Percentiles rank a stretch among this genome's conserved stretches.
These are phyloP conservation scores for Desmophyllum pertusum DNA, from an alignment of 92 coral and sea anemone genomes.

Conservation along the genomic window DNA sequence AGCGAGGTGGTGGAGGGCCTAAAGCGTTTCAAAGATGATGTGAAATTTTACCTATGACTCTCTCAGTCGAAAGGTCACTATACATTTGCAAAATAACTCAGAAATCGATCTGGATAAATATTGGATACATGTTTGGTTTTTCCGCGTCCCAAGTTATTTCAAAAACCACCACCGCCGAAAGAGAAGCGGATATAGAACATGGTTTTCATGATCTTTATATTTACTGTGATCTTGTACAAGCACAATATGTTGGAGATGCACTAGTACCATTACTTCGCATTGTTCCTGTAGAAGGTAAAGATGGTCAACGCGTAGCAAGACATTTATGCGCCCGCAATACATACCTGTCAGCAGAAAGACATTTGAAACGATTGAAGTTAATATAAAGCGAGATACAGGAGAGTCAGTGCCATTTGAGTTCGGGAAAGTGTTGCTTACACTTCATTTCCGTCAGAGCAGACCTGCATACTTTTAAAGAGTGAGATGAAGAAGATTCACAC, in stretches of 20 bases:
- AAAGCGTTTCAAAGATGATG: constrained; percentile 5
- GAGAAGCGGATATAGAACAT: constrained; percentile 37
- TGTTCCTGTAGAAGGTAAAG: constrained; percentile 41
- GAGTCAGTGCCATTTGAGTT: too few relatives aligned
- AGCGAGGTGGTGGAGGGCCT: background rate
- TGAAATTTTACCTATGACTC: constrained; percentile 33
- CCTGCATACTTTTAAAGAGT: background rate
- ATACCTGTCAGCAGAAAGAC: constrained; percentile 31
- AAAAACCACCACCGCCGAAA: constrained; percentile 21
- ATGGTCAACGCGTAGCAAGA: constrained; percentile 44
- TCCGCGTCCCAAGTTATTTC: background rate
- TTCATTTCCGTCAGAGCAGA: constrained; percentile 35
- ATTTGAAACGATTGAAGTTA: too few relatives aligned
- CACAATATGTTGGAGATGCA: constrained; percentile 48
- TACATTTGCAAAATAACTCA: constrained; percentile 22
- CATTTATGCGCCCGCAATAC: constrained; percentile 55
- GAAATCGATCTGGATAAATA: constrained; percentile 13
- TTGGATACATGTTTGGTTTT: constrained; percentile 46
- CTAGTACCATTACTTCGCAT: constrained; percentile 42
- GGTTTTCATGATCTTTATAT: constrained; percentile 49
- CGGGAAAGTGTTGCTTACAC: too few relatives aligned
- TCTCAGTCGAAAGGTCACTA: constrained; percentile 42
- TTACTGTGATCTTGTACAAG: constrained; percentile 45
- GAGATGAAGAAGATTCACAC: background rate
- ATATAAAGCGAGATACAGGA: too few relatives aligned